phyloP scores from a whole-genome alignment of 2,797 vertebrate species.

The Eulemur coronatus region DNA sequence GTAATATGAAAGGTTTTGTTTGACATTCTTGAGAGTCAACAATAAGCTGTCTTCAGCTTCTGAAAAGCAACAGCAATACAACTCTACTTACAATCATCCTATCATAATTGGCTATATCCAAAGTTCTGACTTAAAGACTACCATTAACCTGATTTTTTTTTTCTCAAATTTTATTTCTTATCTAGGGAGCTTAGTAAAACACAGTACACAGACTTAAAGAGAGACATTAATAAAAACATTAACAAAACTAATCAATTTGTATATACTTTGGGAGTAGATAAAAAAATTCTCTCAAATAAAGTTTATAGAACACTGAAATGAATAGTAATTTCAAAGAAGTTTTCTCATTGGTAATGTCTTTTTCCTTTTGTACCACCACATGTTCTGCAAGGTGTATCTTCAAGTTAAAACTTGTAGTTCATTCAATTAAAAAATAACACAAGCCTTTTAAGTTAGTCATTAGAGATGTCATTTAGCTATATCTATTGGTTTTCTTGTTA shows the following conservation, averaged over 20 bases:
- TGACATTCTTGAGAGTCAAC: neutral
- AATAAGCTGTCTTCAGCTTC: neutral
- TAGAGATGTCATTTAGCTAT: slow-evolving; percentile 1
- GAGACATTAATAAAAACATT: neutral
- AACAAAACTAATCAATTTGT: neutral
- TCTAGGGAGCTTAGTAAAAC: neutral
- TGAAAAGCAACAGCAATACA: neutral
- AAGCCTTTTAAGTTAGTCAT: neutral
- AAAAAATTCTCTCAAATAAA: slow-evolving; percentile 34
- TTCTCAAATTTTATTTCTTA: neutral
- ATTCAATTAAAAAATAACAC: neutral
- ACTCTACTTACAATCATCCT: neutral
- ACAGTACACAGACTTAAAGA: neutral
- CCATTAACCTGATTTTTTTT: neutral
- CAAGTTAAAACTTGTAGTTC: neutral
- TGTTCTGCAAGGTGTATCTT: neutral
- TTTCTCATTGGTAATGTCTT: neutral
- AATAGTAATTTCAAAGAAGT: neutral
- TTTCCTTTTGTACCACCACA: neutral
- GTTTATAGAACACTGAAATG: slow-evolving; percentile 21
- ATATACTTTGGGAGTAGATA: neutral
- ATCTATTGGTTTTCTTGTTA: neutral
- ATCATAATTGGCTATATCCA: neutral
- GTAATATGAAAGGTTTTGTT: neutral
- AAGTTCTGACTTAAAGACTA: slow-evolving; percentile 30